Evolutionary conservation across 1,140 invertebrate genomes (phyloP).

Genomic region (Drosophila littoralis): DNA sequence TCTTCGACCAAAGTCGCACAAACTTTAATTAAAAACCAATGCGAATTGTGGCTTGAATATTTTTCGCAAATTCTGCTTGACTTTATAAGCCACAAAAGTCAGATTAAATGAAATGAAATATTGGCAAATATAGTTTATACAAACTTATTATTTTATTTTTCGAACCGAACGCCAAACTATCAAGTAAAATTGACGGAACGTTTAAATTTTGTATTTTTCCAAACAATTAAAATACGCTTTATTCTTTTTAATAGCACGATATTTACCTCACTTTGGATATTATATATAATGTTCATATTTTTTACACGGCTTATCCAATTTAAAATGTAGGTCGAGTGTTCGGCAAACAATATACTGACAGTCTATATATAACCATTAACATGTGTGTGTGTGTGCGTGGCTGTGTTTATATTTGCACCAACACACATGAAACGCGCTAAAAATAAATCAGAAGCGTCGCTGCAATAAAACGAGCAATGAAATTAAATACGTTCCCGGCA

Average conservation of each 20-base stretch:
- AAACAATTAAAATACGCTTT: slow-evolving; percentile 19
- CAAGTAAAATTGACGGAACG: background rate
- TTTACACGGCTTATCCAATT: slow-evolving; percentile 26
- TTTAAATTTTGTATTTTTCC: slow-evolving; percentile 19
- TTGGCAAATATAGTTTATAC: too few relatives aligned
- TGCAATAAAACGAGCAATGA: slow-evolving; percentile 60
- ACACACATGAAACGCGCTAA: slow-evolving; percentile 14
- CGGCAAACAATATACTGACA: slow-evolving; percentile 34
- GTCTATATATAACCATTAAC: background rate
- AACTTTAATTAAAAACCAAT: too few relatives aligned
- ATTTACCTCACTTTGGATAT: slow-evolving; percentile 22
- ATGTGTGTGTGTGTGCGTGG: background rate
- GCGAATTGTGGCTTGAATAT: too few relatives aligned
- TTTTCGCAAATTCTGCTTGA: too few relatives aligned
- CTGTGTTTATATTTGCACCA: background rate
- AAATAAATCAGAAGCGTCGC: slow-evolving; percentile 38
- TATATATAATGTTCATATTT: slow-evolving; percentile 8
- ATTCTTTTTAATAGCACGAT: slow-evolving; percentile 21
- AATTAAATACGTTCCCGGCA: slow-evolving; percentile 70
- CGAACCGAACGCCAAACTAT: background rate
- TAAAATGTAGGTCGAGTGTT: slow-evolving; percentile 44
- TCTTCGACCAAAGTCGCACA: too few relatives aligned
- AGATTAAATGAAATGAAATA: too few relatives aligned
- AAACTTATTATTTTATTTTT: background rate
- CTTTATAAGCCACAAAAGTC: too few relatives aligned